phyloP scores from a whole-genome alignment of 2,888 invertebrate species.

The Papilio gigon region DNA sequence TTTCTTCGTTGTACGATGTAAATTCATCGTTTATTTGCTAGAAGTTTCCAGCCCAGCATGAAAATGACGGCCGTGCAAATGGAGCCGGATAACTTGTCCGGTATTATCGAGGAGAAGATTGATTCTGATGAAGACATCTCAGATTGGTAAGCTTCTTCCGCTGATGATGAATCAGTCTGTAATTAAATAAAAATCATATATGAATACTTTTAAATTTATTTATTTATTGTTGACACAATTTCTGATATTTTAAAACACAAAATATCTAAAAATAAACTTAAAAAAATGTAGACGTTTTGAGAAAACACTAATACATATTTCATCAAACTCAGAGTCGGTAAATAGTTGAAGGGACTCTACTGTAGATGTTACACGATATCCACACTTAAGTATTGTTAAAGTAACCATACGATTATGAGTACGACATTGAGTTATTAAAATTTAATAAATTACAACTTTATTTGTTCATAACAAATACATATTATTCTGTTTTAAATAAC shows the following conservation, averaged over 20 bases:
- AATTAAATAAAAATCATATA: conserved; percentile 49
- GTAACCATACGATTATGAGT: no score
- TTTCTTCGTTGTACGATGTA: conserved; percentile 10
- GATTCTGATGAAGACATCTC: conserved; percentile 61
- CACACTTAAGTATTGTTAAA: no score
- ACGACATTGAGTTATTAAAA: not conserved
- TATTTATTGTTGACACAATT: not conserved
- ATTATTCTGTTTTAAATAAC: not conserved
- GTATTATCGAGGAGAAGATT: conserved; percentile 81
- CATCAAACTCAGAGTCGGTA: no score
- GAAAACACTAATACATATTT: no score
- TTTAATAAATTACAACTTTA: not conserved
- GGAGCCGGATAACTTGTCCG: conserved; percentile 80
- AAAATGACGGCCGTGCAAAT: conserved; percentile 85
- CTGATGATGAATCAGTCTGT: conserved; percentile 67
- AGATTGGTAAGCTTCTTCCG: conserved; percentile 47
- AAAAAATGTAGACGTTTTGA: no score
- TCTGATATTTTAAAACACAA: no score
- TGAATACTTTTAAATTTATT: not conserved
- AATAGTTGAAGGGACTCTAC: no score
- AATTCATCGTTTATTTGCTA: conserved; percentile 81
- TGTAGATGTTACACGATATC: no score
- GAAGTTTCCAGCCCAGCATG: conserved; percentile 84
- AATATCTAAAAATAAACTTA: no score
- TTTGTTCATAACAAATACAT: not conserved